These are phyloP conservation scores for Phoxinus phoxinus DNA, from an alignment of 2,113 vertebrate species.

Conservation along the genomic window DNA sequence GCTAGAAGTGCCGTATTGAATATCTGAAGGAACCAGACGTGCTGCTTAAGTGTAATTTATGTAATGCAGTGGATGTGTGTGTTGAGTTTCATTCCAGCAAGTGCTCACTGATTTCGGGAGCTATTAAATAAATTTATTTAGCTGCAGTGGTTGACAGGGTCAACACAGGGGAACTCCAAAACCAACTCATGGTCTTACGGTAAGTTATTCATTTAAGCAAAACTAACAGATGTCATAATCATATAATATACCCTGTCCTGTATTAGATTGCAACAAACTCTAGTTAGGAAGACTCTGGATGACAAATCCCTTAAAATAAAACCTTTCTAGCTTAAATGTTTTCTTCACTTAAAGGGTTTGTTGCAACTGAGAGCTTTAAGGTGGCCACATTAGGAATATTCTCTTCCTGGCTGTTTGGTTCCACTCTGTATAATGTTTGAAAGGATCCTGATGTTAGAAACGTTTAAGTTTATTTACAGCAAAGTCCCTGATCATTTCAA, in stretches of 20 bases:
- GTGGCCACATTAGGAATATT: neutral
- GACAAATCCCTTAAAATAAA: neutral
- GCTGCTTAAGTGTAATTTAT: conserved; percentile 74
- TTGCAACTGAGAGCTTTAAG: neutral
- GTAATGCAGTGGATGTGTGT: conserved; percentile 58
- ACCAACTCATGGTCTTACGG: neutral
- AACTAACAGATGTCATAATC: neutral
- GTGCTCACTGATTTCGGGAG: conserved; percentile 55
- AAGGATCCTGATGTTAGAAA: neutral
- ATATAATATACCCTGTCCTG: neutral
- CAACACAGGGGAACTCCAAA: conserved; percentile 7
- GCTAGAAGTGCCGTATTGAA: conserved; percentile 73
- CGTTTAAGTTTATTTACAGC: neutral
- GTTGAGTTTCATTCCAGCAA: conserved; percentile 55
- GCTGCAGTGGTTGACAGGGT: conserved; percentile 24
- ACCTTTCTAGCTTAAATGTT: neutral
- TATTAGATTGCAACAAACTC: neutral
- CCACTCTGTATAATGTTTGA: neutral
- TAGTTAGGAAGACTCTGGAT: neutral
- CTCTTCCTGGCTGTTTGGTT: neutral
- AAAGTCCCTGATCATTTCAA: neutral
- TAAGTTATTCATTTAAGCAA: neutral
- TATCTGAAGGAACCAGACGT: conserved; percentile 67
- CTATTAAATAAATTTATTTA: conserved; percentile 58
- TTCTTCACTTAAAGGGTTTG: neutral